Evolutionary conservation across 2,113 vertebrate species (phyloP).

Genomic region (Heliornis fulica): DNA sequence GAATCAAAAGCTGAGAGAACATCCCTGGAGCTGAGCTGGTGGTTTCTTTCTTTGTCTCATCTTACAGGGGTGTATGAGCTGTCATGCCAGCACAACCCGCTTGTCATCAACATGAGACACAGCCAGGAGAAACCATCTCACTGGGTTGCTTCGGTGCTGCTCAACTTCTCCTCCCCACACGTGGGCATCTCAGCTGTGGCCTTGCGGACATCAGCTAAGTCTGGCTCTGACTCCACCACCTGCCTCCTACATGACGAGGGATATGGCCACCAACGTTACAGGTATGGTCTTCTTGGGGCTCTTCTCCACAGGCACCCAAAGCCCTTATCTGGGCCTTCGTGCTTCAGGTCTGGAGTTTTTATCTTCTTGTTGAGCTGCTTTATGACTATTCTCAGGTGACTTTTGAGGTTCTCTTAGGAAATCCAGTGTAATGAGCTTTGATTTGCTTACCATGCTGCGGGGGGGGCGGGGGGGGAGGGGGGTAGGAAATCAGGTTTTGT

Average conservation of each 20-base stretch:
- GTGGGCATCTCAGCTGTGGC: constrained; percentile 87
- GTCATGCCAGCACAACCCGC: constrained; percentile 86
- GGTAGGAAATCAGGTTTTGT: background rate
- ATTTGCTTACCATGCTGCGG: background rate
- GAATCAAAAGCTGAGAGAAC: background rate
- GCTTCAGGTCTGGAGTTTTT: background rate
- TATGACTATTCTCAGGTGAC: accelerated
- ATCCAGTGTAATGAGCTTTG: background rate
- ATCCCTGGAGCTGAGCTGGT: background rate
- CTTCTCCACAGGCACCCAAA: accelerated
- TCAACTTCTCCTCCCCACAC: constrained; percentile 84
- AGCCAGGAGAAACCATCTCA: constrained; percentile 67
- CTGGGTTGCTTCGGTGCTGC: constrained; percentile 72
- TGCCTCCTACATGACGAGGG: constrained; percentile 79
- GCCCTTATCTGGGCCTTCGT: background rate
- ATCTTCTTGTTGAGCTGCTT: background rate
- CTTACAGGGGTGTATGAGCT: constrained; percentile 81
- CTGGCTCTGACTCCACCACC: constrained; percentile 71
- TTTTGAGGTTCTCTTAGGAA: background rate
- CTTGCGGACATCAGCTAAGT: constrained; percentile 78
- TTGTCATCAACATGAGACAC: constrained; percentile 80
- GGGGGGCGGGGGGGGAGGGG: accelerated
- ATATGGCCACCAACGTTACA: constrained; percentile 71
- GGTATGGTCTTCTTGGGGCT: constrained; percentile 27
- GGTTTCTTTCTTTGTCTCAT: background rate